A percentile compares a stretch with the other conserved stretches of the same genome.
Evolutionary conservation across 1,140 invertebrate genomes (phyloP).

Genomic region (Zaprionus lachaisei): DNA sequence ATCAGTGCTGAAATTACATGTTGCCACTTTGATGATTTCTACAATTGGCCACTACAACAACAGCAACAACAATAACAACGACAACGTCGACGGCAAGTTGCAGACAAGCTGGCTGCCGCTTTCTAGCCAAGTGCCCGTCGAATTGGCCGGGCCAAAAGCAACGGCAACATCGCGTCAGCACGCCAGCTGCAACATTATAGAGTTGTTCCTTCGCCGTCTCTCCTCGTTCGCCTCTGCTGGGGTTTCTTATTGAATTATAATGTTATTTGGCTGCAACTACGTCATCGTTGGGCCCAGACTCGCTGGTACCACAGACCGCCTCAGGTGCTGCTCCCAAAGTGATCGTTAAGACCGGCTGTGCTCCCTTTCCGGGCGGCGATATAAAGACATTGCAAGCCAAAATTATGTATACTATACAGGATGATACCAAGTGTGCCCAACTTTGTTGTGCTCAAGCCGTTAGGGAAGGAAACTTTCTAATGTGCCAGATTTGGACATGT

Average conservation of each 20-base stretch:
- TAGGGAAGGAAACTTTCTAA: neutral
- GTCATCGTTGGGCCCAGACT: slow-evolving; percentile 50
- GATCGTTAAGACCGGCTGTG: slow-evolving; percentile 19
- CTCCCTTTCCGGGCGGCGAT: neutral
- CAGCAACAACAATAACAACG: slow-evolving; percentile 45
- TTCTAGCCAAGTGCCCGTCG: slow-evolving; percentile 55
- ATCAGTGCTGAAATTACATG: slow-evolving; percentile 71
- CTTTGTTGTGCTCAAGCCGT: neutral
- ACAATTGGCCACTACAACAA: slow-evolving; percentile 68
- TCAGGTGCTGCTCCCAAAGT: slow-evolving; percentile 20
- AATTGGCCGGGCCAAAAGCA: slow-evolving; percentile 18
- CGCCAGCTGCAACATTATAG: slow-evolving; percentile 32
- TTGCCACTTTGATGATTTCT: slow-evolving; percentile 77
- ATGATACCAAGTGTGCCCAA: neutral
- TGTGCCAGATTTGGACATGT: neutral
- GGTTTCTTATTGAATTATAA: slow-evolving; percentile 77
- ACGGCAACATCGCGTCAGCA: slow-evolving; percentile 25
- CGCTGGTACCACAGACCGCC: slow-evolving; percentile 19
- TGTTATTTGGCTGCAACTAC: slow-evolving; percentile 66
- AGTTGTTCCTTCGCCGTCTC: slow-evolving; percentile 16
- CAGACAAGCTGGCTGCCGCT: slow-evolving; percentile 68
- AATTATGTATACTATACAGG: neutral
- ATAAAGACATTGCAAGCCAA: slow-evolving; percentile 60
- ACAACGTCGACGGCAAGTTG: slow-evolving; percentile 45
- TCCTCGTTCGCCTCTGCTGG: slow-evolving; percentile 6